Evolutionary conservation across 37 sponge, comb jelly and placozoan genomes (phyloP).

Genomic region (Crambe crambe): DNA sequence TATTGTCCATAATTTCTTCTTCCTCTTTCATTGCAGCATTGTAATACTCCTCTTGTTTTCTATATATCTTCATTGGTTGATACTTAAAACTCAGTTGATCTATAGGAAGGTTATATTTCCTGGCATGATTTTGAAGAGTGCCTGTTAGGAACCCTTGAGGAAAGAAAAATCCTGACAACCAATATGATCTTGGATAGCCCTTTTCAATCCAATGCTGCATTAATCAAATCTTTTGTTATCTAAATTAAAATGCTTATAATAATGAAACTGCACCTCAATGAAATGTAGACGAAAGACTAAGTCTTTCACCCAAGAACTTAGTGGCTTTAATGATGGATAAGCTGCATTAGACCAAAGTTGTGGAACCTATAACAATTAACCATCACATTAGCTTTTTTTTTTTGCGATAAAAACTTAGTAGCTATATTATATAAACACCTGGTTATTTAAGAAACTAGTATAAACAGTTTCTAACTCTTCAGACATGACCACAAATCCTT

Average conservation of each 20-base stretch:
- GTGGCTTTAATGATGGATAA: constrained; percentile 97
- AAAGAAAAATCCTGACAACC: constrained; percentile 99
- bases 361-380: constrained; percentile 68
- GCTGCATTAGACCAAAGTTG: constrained; percentile 93
- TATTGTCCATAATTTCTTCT: constrained; percentile 33
- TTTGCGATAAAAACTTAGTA: too few relatives aligned
- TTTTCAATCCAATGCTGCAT: constrained; percentile 84
- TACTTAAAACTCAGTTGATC: constrained; percentile 95
- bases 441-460: constrained; percentile 89
- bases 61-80: constrained; percentile 53
- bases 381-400: too few relatives aligned
- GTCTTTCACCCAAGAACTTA: constrained; percentile 97
- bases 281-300: constrained; percentile 90
- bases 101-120: constrained; percentile 96
- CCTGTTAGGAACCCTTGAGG: constrained; percentile 99
- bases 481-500: constrained; percentile 98
- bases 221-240: constrained; percentile 27
- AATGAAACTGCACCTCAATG: constrained; percentile 65
- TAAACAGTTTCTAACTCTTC: constrained; percentile 95
- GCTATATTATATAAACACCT: too few relatives aligned
- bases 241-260: neutral
- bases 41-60: constrained; percentile 87
- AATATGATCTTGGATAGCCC: constrained; percentile 91
- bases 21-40: constrained; percentile 58
- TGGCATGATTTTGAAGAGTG: constrained; percentile 96